Evolutionary conservation across 2,888 invertebrate species (phyloP), one percentile per base, ranked within the genome.

Genomic region (Euplexia lucipara): DNA sequence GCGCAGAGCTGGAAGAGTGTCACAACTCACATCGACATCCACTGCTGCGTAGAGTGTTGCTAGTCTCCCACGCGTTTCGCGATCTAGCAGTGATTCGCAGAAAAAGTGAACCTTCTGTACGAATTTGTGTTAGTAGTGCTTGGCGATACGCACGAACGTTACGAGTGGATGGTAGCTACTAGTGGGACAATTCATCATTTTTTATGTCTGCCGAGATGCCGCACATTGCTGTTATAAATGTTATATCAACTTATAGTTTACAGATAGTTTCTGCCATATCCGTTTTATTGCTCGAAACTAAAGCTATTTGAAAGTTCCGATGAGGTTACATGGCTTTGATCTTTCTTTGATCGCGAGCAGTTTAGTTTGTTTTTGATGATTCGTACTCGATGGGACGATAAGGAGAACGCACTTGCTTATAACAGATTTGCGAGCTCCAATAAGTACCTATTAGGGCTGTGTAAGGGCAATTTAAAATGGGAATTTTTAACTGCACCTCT

Each of bases 271-370:
- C 54, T n/a, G 39, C 52, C 20, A 34, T 41, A 64, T 45, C 57
- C 56, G 48, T 30, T 16, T 57, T 60, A 74, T 64, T 64, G 52
- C 44, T 54, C n/a, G 34, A 57, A 69, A 74, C 69, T 60, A 74
- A 74, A 69, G 57, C 70, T 60, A 74, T 74, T 74, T 63, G 41
- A 7, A 64, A 69, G 59, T 74, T 60, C 16, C 20, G 39, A 64
- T 48, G 75, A 74, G 45, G 41, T 69, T 41, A 69, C 60, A 49
- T 53, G 59, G 49, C 57, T 74, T 37, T 56, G 54, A 53, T 53
- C 30, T 72, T 59, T 60, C 48, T 58, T 58, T 61, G 58, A 52
- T 52, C 42, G 39, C 59, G n/a, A 51, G 32, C 37, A 67, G 49
- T 68, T 58, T 26, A 49, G 47, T 61, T 61, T 39, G 52, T 39